These are phyloP conservation scores for Camelus dromedarius DNA, from an alignment of 2,113 vertebrate genomes.

Conservation along the genomic window DNA sequence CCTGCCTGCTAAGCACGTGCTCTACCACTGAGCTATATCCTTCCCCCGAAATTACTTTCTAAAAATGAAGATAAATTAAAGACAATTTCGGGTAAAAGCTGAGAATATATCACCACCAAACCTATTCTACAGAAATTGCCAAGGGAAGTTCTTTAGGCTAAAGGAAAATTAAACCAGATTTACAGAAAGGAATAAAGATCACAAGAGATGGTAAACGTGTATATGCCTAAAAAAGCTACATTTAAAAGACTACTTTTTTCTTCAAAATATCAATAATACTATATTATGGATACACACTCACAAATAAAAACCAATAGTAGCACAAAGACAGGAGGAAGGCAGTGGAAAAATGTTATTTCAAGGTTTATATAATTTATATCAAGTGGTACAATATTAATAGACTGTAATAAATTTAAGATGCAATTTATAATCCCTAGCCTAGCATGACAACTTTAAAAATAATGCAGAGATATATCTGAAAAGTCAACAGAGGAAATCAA, in stretches of 20 bases:
- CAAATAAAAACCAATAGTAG: background rate
- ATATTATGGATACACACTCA: background rate
- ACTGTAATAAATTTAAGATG: background rate
- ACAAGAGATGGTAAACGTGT: background rate
- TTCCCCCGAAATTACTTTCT: no score
- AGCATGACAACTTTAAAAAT: background rate
- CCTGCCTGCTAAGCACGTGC: no score
- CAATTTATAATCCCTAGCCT: background rate
- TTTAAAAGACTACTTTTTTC: background rate
- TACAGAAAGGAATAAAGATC: background rate
- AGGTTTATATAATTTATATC: background rate
- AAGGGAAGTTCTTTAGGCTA: background rate
- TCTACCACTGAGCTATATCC: no score
- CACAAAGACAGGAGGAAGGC: background rate
- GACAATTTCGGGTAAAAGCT: background rate
- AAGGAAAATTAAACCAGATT: slow-evolving; percentile 39
- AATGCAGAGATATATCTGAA: background rate
- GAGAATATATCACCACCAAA: background rate
- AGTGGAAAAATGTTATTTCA: background rate
- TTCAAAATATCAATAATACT: background rate
- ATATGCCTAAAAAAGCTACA: background rate
- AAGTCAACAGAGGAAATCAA: background rate
- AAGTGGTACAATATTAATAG: background rate
- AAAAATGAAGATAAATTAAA: slow-evolving; percentile 17
- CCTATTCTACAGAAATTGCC: background rate